Evolutionary conservation across 2,113 vertebrate species (phyloP), one percentile per base, ranked within the genome.

Genomic region (Engraulis encrasicolus): DNA sequence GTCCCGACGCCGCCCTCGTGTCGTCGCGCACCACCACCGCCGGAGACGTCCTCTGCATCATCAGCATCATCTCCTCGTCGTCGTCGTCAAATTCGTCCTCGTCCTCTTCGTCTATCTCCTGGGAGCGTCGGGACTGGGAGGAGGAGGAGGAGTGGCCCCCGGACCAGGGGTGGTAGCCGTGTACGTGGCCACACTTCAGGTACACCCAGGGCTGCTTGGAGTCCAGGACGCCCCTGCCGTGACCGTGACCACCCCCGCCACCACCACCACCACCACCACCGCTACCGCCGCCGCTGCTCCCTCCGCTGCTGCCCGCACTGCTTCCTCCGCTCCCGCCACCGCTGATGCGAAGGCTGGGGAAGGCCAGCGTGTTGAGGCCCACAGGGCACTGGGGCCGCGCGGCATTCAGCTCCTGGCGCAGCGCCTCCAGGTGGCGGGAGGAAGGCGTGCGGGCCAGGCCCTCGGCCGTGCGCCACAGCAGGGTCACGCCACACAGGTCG

Each of bases 201-300:
- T 99, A 99, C 0, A 96, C 97, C 98, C 98, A 99, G 0, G 98
- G 98, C 89, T 97, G 98, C 89, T 96, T 97, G 15, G 97, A 96
- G 0, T 97, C 97, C 6, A 94, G 95, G 0, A 95, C 94, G n/a
- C 96, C 96, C 88, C 96, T 97, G 78, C 96, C n/a, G n/a, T n/a
- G n/a, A n/a, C n/a, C n/a, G n/a, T 3, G 40, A 9, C 9, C 40
- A 3, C 40, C 40, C 40, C 40, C 40, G 4, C 40, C 40, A 3
- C 40, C 40, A 3, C 40, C 40, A 3, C 40, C 40, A 3, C 40
- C 40, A 3, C 40, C 40, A 3, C 40, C 40, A 45, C 3, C 4
- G 40, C 4, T 45, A 45, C 40, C 40, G 4, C 40, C 40, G 40
- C 9, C 40, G 4, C 40, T 45, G 40, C 9, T 45, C 9, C 40